Evolutionary conservation across 2,113 vertebrate genomes (phyloP), one percentile per base, ranked within the genome.

Genomic region (Narcine bancroftii): DNA sequence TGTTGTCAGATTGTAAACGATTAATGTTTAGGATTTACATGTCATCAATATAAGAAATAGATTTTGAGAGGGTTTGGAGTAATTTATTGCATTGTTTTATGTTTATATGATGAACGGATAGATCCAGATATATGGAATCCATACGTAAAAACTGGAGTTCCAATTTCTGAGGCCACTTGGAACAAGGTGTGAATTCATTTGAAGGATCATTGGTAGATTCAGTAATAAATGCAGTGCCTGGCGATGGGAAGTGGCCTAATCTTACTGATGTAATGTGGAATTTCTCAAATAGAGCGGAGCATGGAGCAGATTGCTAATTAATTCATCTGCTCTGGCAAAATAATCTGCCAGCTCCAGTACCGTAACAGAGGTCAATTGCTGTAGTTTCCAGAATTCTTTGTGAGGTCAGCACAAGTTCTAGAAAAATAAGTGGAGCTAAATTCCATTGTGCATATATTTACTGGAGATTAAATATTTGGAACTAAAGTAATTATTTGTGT

Each of bases 231-330:
- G 29, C 65, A 26, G 26, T 17, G 65, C 63, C 71, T 69, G 42
- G 63, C 65, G 65, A 89, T 11, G 10, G 63, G 39, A 47, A 65
- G 65, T 45, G 42, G 89, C 47, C 65, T 17, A 29, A 47, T 63
- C 65, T 91, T 69, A 65, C 89, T 91, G 89, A 91, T 39, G 39
- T 71, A 69, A 69, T 66, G 36, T 89, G 53, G 60, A 66, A 89
- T 91, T 69, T 89, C 85, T 91, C 63, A 91, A 91, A 69, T 91
- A 91, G 63, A 69, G 39, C 71, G 42, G 65, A 91, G 36, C 24
- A 91, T 69, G 42, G 65, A 66, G 71, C 65, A 91, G 89, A 71
- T 45, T 69, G 66, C 65, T 91, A 91, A 91, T 71, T 63, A 91
- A 69, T 91, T 91, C 89, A 91, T 21, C 66, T 26, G 65, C 21